Conservation (phyloP, 2,888 invertebrate genomes). For the Drosophila robusta region DNA sequence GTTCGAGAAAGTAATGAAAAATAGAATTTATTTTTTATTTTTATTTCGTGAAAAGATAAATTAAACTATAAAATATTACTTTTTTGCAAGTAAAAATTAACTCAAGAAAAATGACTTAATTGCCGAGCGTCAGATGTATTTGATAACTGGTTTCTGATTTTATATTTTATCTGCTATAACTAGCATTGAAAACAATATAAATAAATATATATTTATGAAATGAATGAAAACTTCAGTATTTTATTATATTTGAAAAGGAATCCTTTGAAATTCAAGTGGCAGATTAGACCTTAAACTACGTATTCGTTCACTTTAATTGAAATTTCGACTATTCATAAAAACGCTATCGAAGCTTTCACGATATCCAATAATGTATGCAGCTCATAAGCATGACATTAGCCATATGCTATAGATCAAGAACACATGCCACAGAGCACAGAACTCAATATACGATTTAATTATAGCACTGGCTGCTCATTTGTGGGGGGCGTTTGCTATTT, state of each 20-base stretch:
- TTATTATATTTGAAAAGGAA: not conserved
- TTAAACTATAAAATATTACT: too few relatives aligned
- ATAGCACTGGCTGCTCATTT: constrained; percentile 49
- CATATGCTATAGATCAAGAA: constrained; percentile 71
- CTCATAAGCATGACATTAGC: constrained; percentile 36
- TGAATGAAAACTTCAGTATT: too few relatives aligned
- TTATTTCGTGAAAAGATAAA: not conserved
- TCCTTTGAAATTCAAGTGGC: not conserved
- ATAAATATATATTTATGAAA: not conserved
- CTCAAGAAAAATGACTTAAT: too few relatives aligned
- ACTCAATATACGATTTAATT: constrained; percentile 64
- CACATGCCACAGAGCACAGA: constrained; percentile 37
- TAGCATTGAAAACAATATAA: not conserved
- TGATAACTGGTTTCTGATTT: not conserved
- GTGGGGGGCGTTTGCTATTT: constrained; percentile 50
- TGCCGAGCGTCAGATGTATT: too few relatives aligned
- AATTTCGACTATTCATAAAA: not conserved
- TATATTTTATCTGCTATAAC: not conserved
- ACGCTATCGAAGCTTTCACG: not conserved
- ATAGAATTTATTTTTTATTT: too few relatives aligned
- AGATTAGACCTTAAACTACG: too few relatives aligned
- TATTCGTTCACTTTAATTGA: not conserved
- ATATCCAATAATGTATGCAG: constrained; percentile 7
- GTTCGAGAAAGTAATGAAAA: too few relatives aligned
- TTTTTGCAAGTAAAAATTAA: too few relatives aligned